Evolutionary conservation across 1,140 invertebrate species (phyloP).

Genomic region (Caenorhabditis elegans): DNA sequence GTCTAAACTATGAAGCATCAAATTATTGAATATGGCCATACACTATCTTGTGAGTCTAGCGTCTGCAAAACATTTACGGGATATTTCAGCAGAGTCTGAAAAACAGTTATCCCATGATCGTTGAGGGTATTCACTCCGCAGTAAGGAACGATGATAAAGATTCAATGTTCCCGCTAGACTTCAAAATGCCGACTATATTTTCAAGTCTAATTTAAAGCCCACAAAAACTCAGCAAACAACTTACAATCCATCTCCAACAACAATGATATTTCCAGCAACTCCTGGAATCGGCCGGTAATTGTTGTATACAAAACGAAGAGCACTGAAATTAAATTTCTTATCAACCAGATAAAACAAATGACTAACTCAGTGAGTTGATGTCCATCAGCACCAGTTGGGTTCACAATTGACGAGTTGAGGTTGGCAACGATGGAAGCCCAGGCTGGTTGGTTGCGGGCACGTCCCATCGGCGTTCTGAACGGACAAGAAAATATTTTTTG

Average conservation of each 20-base stretch:
- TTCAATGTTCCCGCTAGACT: too few relatives aligned
- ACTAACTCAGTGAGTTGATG: constrained; percentile 11
- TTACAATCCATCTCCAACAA: constrained; percentile 31
- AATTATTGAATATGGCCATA: too few relatives aligned
- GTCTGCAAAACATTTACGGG: too few relatives aligned
- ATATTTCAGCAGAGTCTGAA: too few relatives aligned
- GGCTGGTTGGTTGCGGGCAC: not conserved
- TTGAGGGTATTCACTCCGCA: too few relatives aligned
- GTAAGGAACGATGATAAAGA: too few relatives aligned
- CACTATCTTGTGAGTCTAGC: too few relatives aligned
- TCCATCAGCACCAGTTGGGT: not conserved
- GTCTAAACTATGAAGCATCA: too few relatives aligned
- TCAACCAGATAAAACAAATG: not conserved
- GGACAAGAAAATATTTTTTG: not conserved
- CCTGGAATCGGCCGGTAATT: not conserved
- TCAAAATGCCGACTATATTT: too few relatives aligned
- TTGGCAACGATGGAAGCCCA: not conserved
- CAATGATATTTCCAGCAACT: constrained; percentile 18
- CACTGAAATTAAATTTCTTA: not conserved
- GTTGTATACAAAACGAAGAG: not conserved
- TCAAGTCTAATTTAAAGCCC: too few relatives aligned
- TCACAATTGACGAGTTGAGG: not conserved
- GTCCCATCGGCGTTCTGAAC: not conserved
- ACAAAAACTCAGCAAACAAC: not conserved
- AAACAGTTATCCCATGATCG: too few relatives aligned